Base-by-base conservation (phyloP, 2,113 vertebrate genomes). In the Mastomys coucha region DNA sequence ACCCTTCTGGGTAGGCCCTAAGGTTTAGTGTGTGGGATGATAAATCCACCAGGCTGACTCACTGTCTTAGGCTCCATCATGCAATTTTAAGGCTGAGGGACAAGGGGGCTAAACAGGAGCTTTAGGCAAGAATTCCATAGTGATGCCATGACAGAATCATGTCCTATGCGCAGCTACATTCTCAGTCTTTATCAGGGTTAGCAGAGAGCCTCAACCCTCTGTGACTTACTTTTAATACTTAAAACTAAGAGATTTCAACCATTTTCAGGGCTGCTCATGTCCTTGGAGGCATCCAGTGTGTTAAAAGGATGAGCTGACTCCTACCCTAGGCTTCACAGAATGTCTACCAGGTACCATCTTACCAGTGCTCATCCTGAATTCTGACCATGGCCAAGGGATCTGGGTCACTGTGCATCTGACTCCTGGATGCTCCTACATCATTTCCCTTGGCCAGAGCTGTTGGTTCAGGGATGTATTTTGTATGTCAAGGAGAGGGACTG, bases 131-230 rank as follows among this genome's bases (percentile, higher is more conserved):
- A 86, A 91, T 36, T 92, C 92, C 85, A 69, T 72, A 39, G 13
- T 78, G 75, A 49, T 33, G 13, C 56, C 78, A 13, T 85, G 26
- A 75, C 16, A 97, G 94, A 67, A 92, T 3, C 91, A 88, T 97
- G 97, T 97, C 97, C 97, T 97, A 90, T 93, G 91, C 75, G 80
- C 82, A 49, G 88, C 91, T 93, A 85, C 91, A 88, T 31, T 42
- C 33, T 49, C 11, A 85, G 81, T 91, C 89, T 96, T 97, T 98
- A 91, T 88, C 67, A 81, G 85, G 63, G 73, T 90, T 92, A 88
- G 95, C 20, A 0, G 91, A 96, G 87, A 80, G 76, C 39, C 13
- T 72, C 17, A 56, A 42, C 60, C 36, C 90, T 92, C 87, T 75
- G 77, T 80, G 81, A 93, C 0, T 93, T 92, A 84, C 10, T 63